A percentile compares a stretch with the other conserved stretches of the same genome.
phyloP scores from a whole-genome alignment of 2,113 vertebrate genomes.

The Megatriorchis doriae region DNA sequence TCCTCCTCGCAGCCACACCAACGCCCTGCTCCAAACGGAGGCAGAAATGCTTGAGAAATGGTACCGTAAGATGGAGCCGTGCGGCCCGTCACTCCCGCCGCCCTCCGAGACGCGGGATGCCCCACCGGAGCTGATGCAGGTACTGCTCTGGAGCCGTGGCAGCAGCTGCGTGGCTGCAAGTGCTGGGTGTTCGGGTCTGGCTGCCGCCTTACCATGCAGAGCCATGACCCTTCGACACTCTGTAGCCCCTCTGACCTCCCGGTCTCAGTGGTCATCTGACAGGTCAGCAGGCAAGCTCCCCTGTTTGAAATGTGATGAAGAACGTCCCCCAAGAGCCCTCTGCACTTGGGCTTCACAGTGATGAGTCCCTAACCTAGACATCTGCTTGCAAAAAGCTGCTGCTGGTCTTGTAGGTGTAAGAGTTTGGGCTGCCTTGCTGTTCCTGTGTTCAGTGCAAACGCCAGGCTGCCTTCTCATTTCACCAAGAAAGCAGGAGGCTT shows the following conservation, averaged over 20 bases:
- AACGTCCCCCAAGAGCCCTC: not conserved
- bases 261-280: not conserved
- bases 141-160: not conserved
- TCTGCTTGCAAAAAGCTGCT: not conserved
- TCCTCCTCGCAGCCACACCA: conserved; percentile 57
- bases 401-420: not conserved
- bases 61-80: conserved; percentile 55
- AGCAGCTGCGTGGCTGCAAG: not conserved
- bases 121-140: conserved; percentile 31
- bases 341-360: not conserved
- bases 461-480: not conserved
- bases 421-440: not conserved
- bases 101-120: not conserved
- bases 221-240: not conserved
- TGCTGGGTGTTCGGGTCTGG: not conserved
- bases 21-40: conserved; percentile 65
- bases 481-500: not conserved
- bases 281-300: not conserved
- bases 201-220: not conserved
- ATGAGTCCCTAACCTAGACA: not conserved
- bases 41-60: conserved; percentile 75
- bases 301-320: not conserved
- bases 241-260: not conserved
- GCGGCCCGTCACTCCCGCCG: not conserved
- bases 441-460: not conserved